phyloP scores from a whole-genome alignment of 2,113 vertebrate genomes.

The Lagopus muta region DNA sequence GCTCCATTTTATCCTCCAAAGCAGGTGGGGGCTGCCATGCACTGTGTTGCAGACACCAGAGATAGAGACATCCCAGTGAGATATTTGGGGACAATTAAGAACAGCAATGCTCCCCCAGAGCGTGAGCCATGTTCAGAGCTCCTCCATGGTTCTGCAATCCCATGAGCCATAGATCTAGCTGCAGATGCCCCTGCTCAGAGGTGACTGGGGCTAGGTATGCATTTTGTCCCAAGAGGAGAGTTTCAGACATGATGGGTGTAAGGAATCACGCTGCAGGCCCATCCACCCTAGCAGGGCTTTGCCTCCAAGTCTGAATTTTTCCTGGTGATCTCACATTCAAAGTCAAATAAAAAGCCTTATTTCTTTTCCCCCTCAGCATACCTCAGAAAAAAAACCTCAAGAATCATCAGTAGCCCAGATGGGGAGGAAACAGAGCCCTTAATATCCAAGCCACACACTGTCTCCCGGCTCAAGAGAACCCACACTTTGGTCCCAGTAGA shows the following conservation, averaged over 20 bases:
- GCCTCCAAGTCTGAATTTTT: neutral
- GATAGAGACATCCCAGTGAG: neutral
- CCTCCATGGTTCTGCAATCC: neutral
- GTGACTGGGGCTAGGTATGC: fast-evolving
- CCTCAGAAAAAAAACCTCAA: neutral
- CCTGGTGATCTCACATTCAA: neutral
- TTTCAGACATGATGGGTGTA: fast-evolving
- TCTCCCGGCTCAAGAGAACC: neutral
- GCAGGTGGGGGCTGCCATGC: neutral
- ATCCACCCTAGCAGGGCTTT: neutral
- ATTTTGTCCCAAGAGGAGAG: neutral
- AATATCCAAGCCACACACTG: neutral
- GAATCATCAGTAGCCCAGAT: too few species aligned
- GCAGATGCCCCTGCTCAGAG: neutral
- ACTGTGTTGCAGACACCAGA: neutral
- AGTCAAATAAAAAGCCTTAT: neutral
- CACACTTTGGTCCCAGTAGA: neutral
- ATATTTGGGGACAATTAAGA: neutral
- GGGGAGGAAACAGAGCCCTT: neutral
- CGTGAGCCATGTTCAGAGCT: neutral
- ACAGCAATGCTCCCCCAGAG: fast-evolving
- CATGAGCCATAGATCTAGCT: neutral
- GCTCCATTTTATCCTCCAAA: neutral
- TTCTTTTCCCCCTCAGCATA: neutral
- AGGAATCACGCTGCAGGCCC: neutral